These are phyloP conservation scores for Andricus curvator DNA, from an alignment of 2,888 invertebrate genomes.

Conservation along the genomic window DNA sequence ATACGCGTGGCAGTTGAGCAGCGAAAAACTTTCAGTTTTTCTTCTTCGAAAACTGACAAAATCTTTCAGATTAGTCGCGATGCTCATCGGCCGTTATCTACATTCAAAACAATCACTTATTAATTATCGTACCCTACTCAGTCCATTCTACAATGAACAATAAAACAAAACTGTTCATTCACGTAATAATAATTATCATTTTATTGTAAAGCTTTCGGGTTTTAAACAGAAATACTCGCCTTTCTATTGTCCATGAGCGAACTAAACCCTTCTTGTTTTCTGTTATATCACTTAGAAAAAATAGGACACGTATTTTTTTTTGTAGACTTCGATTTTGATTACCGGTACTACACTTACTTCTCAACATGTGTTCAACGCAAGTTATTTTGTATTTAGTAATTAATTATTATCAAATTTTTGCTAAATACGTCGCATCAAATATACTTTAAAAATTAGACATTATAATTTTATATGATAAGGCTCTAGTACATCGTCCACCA, in stretches of 20 bases:
- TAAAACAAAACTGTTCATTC: constrained; percentile 58
- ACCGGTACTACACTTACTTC: constrained; percentile 9
- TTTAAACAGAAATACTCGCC: constrained; percentile 44
- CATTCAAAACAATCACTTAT: constrained; percentile 62
- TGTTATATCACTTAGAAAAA: constrained; percentile 41
- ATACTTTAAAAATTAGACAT: constrained; percentile 7
- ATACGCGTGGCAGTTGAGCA: constrained; percentile 72
- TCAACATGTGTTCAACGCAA: not conserved
- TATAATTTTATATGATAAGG: constrained; percentile 37
- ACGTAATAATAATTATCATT: constrained; percentile 46
- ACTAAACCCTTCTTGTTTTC: constrained; percentile 41
- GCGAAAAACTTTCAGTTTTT: constrained; percentile 59
- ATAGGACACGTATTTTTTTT: constrained; percentile 53
- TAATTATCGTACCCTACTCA: constrained; percentile 70
- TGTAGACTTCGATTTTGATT: constrained; percentile 57
- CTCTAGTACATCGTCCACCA: constrained; percentile 32
- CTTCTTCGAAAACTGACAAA: constrained; percentile 53
- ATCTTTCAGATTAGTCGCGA: constrained; percentile 51
- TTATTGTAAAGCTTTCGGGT: constrained; percentile 36
- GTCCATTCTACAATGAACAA: constrained; percentile 70
- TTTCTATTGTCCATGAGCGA: constrained; percentile 46
- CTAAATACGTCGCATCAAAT: constrained; percentile 9
- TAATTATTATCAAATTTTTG: not conserved
- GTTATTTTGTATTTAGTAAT: constrained; percentile 7
- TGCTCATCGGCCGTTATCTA: constrained; percentile 55